Evolutionary conservation across 1,140 invertebrate species (phyloP).

Genomic region (Cardiocondyla obscurior): DNA sequence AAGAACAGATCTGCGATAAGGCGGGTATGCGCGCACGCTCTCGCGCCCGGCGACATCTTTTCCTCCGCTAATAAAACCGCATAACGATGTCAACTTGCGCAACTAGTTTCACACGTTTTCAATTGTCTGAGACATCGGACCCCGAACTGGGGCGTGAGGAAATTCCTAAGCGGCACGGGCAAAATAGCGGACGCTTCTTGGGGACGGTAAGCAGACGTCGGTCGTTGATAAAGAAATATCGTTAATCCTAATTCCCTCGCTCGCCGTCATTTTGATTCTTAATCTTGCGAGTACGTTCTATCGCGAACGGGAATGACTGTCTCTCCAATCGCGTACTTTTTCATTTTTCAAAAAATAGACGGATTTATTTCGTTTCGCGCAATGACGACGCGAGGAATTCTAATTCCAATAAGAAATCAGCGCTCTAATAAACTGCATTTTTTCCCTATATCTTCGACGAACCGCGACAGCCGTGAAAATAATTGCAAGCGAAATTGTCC

Average conservation of each 20-base stretch:
- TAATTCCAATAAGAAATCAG: too few species aligned
- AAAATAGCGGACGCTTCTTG: neutral
- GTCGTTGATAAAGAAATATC: too few species aligned
- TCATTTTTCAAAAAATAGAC: neutral
- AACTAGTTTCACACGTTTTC: constrained; percentile 40
- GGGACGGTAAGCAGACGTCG: neutral
- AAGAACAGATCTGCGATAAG: constrained; percentile 19
- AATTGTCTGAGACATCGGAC: constrained; percentile 30
- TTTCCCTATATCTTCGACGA: too few species aligned
- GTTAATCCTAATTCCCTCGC: neutral
- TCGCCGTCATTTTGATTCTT: neutral
- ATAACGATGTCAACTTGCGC: constrained; percentile 44
- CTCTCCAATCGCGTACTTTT: neutral
- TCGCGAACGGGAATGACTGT: neutral
- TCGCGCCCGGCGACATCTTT: neutral
- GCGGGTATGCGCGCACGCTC: neutral
- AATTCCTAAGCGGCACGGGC: constrained; percentile 9
- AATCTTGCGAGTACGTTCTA: constrained; percentile 6
- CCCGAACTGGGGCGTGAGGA: constrained; percentile 33
- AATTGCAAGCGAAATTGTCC: neutral
- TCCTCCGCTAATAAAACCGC: constrained; percentile 29
- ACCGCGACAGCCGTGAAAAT: neutral
- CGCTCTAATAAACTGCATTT: neutral
- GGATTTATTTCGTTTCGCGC: too few species aligned
- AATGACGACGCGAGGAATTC: neutral